Base-by-base conservation (phyloP, 2,888 invertebrate genomes). In the Amblyjoppa fuscipennis region DNA sequence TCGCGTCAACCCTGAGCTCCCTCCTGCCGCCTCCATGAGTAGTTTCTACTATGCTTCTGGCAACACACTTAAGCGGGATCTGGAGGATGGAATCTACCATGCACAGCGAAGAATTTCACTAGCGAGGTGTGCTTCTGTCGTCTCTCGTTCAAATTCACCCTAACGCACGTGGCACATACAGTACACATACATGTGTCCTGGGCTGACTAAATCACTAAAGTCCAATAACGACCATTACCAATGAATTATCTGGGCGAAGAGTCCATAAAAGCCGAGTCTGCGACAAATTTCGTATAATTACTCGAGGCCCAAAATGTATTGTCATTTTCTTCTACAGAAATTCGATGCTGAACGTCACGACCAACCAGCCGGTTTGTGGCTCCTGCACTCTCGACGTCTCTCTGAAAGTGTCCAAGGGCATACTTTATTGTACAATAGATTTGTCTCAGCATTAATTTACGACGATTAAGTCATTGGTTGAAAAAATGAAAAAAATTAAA, bases 1-100 rank as follows among this genome's bases (percentile, higher is more conserved):
- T 90, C 85, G 89, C 91, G 90, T 90, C 91, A 91, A 91, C 89
- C 91, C 87, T 89, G 88, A 88, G 88, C 64, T 59, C 45, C 73
- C 73, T 75, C 79, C 82, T 82, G 61, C 86, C 20, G 81, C 64
- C 88, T 73, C 75, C 82, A 83, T 86, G 87, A 88, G 83, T 81
- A 85, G 80, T 84, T 73, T 68, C 73, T n/a, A 61, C 79, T 45
- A 45, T 41, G 66, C 51, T 76, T 25, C 34, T 81, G 68, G 81
- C 66, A 77, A 81, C 77, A 73, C 75, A 68, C 77, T 64, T 68
- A 56, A 38, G 45, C 71, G 73, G 28, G 66, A 80, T 34, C 7
- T 31, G 31, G 64, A 64, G 74, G 16, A 78, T 75, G 73, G 28
- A 51, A 45, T 56, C 75, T 20, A 31, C 77, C 41, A 56, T 66